These are phyloP conservation scores for Calycopis cecrops DNA, from an alignment of 1,140 invertebrate species.

Conservation along the genomic window DNA sequence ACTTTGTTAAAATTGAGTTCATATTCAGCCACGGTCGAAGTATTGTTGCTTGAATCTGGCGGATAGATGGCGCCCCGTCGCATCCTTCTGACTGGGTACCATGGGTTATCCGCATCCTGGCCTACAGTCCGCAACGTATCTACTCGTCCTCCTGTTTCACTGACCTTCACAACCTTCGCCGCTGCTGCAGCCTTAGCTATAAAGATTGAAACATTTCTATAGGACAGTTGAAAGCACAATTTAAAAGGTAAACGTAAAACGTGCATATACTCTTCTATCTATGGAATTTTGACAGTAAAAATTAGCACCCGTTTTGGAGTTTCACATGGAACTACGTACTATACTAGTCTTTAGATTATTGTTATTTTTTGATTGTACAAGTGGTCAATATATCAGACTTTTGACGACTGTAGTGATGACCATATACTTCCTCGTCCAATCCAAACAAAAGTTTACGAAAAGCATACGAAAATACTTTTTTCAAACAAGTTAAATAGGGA, in stretches of 20 bases:
- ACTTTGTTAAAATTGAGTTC: not conserved
- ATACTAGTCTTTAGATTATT: too few relatives aligned
- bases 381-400: too few relatives aligned
- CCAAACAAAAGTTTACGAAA: too few relatives aligned
- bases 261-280: too few relatives aligned
- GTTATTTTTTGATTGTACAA: too few relatives aligned
- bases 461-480: too few relatives aligned
- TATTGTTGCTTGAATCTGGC: slow-evolving; percentile 25
- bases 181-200: slow-evolving; percentile 49
- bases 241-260: too few relatives aligned
- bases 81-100: slow-evolving; percentile 35
- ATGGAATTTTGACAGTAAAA: too few relatives aligned
- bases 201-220: slow-evolving; percentile 11
- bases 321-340: not conserved
- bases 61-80: slow-evolving; percentile 36
- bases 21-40: not conserved
- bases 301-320: not conserved
- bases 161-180: slow-evolving; percentile 35
- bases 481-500: too few relatives aligned
- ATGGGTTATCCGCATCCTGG: slow-evolving; percentile 34
- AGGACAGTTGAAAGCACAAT: not conserved
- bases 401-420: too few relatives aligned
- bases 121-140: slow-evolving; percentile 45
- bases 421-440: too few relatives aligned
- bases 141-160: slow-evolving; percentile 12